A percentile compares a stretch with the other conserved stretches of the same genome.
phyloP scores from a whole-genome alignment of 2,113 vertebrate genomes.

The Alectura lathami region DNA sequence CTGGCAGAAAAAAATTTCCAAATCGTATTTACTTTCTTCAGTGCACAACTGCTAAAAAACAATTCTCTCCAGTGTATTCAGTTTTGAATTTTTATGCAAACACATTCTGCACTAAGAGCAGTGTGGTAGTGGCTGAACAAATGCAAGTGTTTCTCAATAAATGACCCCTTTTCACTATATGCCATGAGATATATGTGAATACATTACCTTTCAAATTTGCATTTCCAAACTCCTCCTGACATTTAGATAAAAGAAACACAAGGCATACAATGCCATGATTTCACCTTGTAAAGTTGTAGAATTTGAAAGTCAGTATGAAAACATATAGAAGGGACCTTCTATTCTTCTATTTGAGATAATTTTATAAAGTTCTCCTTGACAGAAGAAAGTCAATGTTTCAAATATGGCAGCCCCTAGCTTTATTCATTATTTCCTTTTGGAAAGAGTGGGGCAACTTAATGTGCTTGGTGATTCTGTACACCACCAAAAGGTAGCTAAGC shows the following conservation, averaged over 20 bases:
- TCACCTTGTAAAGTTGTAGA: not conserved
- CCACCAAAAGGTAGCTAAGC: not conserved
- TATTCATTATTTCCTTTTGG: not conserved
- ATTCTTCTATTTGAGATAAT: not conserved
- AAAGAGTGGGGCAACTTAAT: not conserved
- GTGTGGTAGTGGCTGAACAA: not conserved
- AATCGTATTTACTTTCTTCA: conserved; percentile 25
- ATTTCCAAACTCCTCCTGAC: not conserved
- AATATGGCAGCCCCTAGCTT: not conserved
- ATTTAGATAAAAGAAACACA: not conserved
- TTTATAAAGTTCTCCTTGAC: not conserved
- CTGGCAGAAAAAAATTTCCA: not conserved
- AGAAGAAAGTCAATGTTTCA: not conserved
- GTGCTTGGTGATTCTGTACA: not conserved
- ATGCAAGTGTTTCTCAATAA: not conserved
- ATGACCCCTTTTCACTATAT: not conserved
- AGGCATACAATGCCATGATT: not conserved
- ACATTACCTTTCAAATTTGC: not conserved
- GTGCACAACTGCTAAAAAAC: not conserved
- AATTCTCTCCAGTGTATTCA: not conserved
- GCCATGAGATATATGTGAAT: not conserved
- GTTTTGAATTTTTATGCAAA: not conserved
- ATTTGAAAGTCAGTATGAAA: not conserved
- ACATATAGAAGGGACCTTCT: not conserved
- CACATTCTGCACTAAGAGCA: not conserved